Evolutionary conservation across 2,113 vertebrate genomes (phyloP), one percentile per base, ranked within the genome.

Genomic region (Salvator merianae): DNA sequence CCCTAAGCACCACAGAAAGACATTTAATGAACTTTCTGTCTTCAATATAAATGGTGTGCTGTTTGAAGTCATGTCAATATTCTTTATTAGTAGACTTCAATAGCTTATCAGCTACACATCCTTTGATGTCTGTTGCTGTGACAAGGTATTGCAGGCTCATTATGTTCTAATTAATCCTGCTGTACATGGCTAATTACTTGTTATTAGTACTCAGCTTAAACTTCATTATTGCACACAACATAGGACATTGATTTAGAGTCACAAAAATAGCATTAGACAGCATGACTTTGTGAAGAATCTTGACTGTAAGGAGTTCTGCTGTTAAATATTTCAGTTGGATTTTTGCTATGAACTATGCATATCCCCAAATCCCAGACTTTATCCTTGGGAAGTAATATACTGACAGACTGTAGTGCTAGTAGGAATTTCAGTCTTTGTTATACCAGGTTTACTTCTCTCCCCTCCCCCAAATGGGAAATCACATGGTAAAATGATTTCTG

Each of bases 121-220:
- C 26, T 89, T 87, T 86, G 89, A 50, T 84, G 7, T 72, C 76
- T 81, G 18, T 18, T 71, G 81, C 74, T 65, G 7, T 66, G 89
- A 53, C 78, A 84, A 69, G 73, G 86, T 82, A 88, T 63, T 86
- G 63, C 5, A 85, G 63, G 77, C 38, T 65, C 79, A 50, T 73
- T 12, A 28, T 77, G 76, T 86, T 77, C 82, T 88, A 93, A 92
- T 91, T 80, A 93, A 88, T 90, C 59, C 74, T 79, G 8, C 65
- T 93, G 81, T 47, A 84, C 82, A 88, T 77, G 81, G 84, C 74
- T 89, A 88, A 90, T 90, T 93, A 78, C 20, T 86, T 88, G 68
- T 62, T 86, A 36, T 87, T 84, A 86, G 38, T 62, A 84, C 55
- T 85, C 87, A 82, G 74, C 47, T 78, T 69, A 70, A 82, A 83